Conservation (phyloP, 2,113 vertebrate species). For the Grus americana region DNA sequence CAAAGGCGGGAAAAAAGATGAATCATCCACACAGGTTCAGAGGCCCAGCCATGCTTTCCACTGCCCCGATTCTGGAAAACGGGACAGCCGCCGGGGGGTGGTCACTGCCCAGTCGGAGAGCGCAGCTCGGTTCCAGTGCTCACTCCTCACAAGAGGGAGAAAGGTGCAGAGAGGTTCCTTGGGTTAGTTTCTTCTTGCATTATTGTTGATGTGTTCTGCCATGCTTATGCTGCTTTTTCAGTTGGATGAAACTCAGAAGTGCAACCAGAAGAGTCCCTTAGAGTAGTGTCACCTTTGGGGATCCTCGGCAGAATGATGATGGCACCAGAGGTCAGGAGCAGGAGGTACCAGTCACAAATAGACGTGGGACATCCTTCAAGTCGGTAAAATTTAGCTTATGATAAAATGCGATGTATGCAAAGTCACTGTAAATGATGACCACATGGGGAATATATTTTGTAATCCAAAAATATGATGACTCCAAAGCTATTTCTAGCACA, state of each 20-base stretch:
- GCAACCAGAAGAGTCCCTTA: background rate
- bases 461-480: background rate
- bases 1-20: background rate
- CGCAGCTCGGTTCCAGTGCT: background rate
- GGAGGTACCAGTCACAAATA: fast-evolving
- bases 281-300: background rate
- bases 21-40: background rate
- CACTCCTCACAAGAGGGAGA: background rate
- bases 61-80: background rate
- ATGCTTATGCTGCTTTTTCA: background rate
- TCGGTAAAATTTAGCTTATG: background rate
- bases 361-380: background rate
- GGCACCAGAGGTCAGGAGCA: background rate
- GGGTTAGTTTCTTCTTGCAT: background rate
- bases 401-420: background rate
- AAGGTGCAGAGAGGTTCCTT: background rate
- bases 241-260: background rate
- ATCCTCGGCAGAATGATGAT: background rate
- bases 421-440: background rate
- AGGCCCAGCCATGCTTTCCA: background rate
- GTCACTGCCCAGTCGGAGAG: background rate
- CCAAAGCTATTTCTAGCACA: background rate
- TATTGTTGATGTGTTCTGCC: background rate
- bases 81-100: fast-evolving
- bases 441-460: background rate